Conservation (phyloP, 37 sponge, comb jelly and placozoan species). For the Cladorhizidae sp. region DNA sequence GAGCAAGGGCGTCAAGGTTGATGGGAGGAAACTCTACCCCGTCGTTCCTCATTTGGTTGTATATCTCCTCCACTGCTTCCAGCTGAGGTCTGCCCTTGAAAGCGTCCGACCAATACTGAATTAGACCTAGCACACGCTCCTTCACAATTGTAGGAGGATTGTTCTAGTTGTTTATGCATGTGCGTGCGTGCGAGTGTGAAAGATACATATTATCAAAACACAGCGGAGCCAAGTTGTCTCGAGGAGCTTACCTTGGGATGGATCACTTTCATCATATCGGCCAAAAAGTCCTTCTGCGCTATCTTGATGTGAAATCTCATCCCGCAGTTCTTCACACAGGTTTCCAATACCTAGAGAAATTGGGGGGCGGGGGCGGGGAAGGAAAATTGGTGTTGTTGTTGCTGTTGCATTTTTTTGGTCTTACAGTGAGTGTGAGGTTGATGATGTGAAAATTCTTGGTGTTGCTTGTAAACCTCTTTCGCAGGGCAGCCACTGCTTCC, state of each 20-base stretch:
- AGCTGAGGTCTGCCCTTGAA: conserved; percentile 84
- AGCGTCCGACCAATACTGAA: conserved; percentile 94
- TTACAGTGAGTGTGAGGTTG: conserved; percentile 78
- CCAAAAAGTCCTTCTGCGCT: conserved; percentile 89
- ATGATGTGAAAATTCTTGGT: conserved; percentile 79
- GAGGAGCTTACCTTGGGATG: conserved; percentile 44
- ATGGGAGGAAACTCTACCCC: conserved; percentile 95
- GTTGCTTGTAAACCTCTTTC: conserved; percentile 80
- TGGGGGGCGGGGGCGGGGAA: background rate
- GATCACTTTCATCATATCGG: conserved; percentile 72
- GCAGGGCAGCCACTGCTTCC: conserved; percentile 86
- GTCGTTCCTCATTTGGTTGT: conserved; percentile 77
- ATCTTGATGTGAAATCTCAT: conserved; percentile 84
- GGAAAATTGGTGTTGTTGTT: background rate
- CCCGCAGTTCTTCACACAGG: conserved; percentile 96
- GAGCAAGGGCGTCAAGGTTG: conserved; percentile 89
- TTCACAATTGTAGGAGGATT: conserved; percentile 78
- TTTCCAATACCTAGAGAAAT: conserved; percentile 77
- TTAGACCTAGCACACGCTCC: conserved; percentile 81
- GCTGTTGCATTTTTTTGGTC: background rate
- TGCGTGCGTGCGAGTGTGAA: background rate
- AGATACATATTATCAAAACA: background rate
- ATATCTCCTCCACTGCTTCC: conserved; percentile 66
- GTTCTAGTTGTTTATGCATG: conserved; percentile 43
- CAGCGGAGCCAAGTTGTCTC: background rate